A percentile compares a stretch with the other conserved stretches of the same genome.
These are phyloP conservation scores for Lamellibrachia luymesi DNA, from an alignment of 1,140 invertebrate genomes.

Conservation along the genomic window DNA sequence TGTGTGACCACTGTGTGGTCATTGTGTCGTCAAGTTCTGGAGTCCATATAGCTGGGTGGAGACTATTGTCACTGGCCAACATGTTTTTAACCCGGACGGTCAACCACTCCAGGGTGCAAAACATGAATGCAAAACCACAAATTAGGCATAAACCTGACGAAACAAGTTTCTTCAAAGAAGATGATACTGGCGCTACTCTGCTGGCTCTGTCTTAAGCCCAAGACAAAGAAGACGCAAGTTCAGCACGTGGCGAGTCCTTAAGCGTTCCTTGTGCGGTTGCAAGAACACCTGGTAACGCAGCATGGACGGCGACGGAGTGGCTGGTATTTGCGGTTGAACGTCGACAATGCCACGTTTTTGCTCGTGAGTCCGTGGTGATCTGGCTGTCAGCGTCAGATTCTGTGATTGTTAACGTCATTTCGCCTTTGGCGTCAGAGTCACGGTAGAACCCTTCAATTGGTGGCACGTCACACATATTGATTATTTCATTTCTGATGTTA, in stretches of 20 bases:
- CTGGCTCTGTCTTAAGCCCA: background rate
- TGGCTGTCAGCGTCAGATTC: background rate
- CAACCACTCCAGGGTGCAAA: background rate
- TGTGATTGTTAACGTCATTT: background rate
- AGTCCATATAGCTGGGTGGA: background rate
- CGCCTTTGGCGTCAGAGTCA: background rate
- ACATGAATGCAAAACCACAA: background rate
- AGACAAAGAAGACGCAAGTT: background rate
- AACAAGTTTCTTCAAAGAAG: too few relatives aligned
- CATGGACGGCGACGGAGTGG: background rate
- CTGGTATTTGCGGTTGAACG: background rate
- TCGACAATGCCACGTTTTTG: background rate
- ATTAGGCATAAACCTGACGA: background rate
- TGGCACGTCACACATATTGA: background rate
- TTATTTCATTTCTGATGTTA: background rate
- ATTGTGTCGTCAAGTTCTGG: background rate
- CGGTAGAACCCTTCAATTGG: background rate
- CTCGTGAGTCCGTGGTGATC: too few relatives aligned
- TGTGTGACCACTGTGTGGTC: too few relatives aligned
- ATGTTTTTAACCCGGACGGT: background rate
- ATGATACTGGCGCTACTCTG: background rate
- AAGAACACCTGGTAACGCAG: background rate
- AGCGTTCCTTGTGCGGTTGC: background rate
- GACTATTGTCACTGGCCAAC: too few relatives aligned
- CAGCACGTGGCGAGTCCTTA: background rate